These are phyloP conservation scores for Venusia cambrica DNA, from an alignment of 2,888 invertebrate species.

Conservation along the genomic window DNA sequence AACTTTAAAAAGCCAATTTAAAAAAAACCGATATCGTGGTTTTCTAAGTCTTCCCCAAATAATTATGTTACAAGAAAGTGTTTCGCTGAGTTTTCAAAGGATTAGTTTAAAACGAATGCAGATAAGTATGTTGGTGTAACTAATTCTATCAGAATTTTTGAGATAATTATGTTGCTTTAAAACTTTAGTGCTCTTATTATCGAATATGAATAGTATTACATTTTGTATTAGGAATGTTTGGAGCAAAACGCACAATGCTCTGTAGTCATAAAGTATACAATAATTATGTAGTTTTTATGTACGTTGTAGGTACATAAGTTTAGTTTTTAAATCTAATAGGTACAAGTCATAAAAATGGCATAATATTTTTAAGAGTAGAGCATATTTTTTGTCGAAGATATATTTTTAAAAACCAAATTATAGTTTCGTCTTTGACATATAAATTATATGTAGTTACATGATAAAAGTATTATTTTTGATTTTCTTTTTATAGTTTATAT, in stretches of 20 bases:
- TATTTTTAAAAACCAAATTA: constrained; percentile 40
- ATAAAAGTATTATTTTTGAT: constrained; percentile 31
- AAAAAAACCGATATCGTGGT: too few species aligned
- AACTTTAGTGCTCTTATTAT: constrained; percentile 26
- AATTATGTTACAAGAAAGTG: constrained; percentile 3
- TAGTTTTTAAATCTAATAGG: constrained; percentile 57
- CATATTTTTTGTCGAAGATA: constrained; percentile 33
- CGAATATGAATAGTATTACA: constrained; percentile 6
- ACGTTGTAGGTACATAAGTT: constrained; percentile 38
- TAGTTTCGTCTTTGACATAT: constrained; percentile 28
- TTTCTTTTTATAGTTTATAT: constrained; percentile 29
- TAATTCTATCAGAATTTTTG: too few species aligned
- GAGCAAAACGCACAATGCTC: constrained; percentile 66
- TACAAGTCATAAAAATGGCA: constrained; percentile 63
- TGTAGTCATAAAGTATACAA: constrained; percentile 56
- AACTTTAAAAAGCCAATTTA: too few species aligned
- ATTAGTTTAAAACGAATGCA: too few species aligned
- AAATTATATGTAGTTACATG: constrained; percentile 28
- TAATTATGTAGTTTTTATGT: constrained; percentile 34
- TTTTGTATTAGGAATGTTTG: constrained; percentile 19
- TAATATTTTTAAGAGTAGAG: constrained; percentile 40
- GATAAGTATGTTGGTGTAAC: too few species aligned
- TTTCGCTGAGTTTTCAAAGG: constrained; percentile 6
- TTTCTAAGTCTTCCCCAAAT: constrained; percentile 15
- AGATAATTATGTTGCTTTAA: constrained; percentile 17